Conservation (phyloP, 2,888 invertebrate genomes). For the Callyntrura sp. region DNA sequence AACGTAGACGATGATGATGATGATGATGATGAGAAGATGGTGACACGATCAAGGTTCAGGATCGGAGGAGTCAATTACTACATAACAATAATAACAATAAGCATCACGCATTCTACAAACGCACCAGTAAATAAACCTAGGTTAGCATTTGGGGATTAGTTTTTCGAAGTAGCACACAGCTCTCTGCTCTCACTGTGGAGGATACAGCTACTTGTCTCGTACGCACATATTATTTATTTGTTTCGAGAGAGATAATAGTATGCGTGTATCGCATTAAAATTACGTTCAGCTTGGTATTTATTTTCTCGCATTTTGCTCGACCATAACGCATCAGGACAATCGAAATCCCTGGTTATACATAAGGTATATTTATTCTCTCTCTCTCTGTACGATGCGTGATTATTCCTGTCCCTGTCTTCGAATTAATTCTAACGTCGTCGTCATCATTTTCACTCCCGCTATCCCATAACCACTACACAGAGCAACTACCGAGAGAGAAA, state of each 20-base stretch:
- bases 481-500: neutral
- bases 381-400: too few species aligned
- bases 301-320: neutral
- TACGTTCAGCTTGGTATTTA: neutral
- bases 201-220: too few species aligned
- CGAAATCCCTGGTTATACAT: too few species aligned
- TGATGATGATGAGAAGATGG: slow-evolving; percentile 13
- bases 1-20: too few species aligned
- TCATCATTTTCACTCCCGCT: neutral
- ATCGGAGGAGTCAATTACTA: slow-evolving; percentile 17
- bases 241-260: neutral
- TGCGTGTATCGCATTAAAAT: neutral
- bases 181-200: neutral
- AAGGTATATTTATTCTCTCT: too few species aligned
- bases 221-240: slow-evolving; percentile 39
- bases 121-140: neutral
- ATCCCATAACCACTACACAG: neutral
- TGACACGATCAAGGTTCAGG: neutral
- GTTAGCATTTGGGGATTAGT: slow-evolving; percentile 3
- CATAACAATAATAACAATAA: slow-evolving; percentile 1
- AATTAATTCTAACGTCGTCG: slow-evolving; percentile 41
- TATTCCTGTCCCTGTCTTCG: slow-evolving; percentile 19
- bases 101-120: neutral
- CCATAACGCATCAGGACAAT: slow-evolving; percentile 14
- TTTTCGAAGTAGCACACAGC: neutral